Base-by-base conservation (phyloP, 1,140 invertebrate species). In the Ectropis grisescens region DNA sequence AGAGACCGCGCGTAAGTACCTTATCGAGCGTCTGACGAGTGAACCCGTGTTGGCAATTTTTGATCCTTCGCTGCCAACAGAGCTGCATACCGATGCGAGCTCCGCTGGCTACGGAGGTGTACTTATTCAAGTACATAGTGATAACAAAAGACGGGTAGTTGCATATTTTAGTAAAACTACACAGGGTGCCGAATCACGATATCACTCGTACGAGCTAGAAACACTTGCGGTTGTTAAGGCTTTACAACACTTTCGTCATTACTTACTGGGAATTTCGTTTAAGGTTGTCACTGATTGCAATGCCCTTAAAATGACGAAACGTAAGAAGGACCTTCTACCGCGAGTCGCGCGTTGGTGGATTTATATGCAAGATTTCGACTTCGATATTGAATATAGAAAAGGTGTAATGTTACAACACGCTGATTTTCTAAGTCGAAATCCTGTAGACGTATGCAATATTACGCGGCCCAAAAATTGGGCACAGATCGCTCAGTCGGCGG, bases 201-300 rank as follows among this genome's bases (percentile, higher is more conserved):
- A 35, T 27, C 19, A 29, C 13, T 29, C 31, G 8, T 40, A 40
- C 12, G 27, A 40, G 19, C 13, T 40, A 13, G 37, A 35, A 27
- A 35, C 39, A 14, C 10, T 24, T 25, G 5, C 33, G 19, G 10
- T 30, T 8, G 4, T 34, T 24, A 12, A 9, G 34, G 4, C 27
- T 10, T 26, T 26, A 26, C 4, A 4, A 10, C 2, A 26, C 4
- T 26, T 26, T 26, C 4, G 24, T 2, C 24, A 4, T 2, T 26
- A 26, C 10, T 4, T 26, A 2, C 6, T 26, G 6, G 24, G 24
- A n/a, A 6, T 26, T 13, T 10, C 32, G 9, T 82, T 82, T 29
- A 65, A 27, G 2, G 42, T 82, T 0, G 40, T 81, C 6, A 78
- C 70, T 0, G 74, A 79, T 42, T 82, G 69, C 26, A 59, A 57